Evolutionary conservation across 1,140 invertebrate species (phyloP), one percentile per base, ranked within the genome.

Genomic region (Pinna nobilis): DNA sequence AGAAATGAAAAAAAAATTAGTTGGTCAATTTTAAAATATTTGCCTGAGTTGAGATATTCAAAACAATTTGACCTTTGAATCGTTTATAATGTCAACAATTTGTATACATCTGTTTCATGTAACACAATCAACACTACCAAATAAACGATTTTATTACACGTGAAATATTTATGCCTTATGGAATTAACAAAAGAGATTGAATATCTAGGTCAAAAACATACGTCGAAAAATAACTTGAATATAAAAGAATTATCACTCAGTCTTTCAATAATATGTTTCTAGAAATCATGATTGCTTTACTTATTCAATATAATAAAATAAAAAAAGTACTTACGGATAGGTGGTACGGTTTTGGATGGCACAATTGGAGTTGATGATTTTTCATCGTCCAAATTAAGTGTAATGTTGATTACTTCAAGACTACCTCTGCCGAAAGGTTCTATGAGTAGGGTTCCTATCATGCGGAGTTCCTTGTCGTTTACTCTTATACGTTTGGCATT

Each of bases 371-470:
- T 50, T 6, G 65, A 11, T 35, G 61, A 53, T n/a, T n/a, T n/a
- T n/a, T n/a, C n/a, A 23, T 47, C 50, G 23, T 61, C 73, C 0
- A 75, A 44, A 23, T 70, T 55, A 3, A 75, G 65, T 9, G 51
- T 65, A 13, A 63, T 53, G 51, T 70, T 64, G 0, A 75, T 33
- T 0, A 66, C 37, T 25, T 75, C 73, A 39, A 75, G 35, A 4
- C 20, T 47, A 20, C 33, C 30, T 15, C 50, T 61, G n/a, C 37
- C 60, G 1, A 70, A 59, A 15, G 66, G 66, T 53, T 75, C 73
- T 47, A 75, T 75, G 1, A 75, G 41, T 39, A 75, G 61, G 15
- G 67, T 75, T 57, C 73, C 73, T 57, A 75, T 75, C 73, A 75
- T 75, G 20, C 67, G 35, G 1, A 65, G 53, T 35, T 70, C 66